Conservation (phyloP, 2,797 vertebrate species). For the Trachops cirrhosus region DNA sequence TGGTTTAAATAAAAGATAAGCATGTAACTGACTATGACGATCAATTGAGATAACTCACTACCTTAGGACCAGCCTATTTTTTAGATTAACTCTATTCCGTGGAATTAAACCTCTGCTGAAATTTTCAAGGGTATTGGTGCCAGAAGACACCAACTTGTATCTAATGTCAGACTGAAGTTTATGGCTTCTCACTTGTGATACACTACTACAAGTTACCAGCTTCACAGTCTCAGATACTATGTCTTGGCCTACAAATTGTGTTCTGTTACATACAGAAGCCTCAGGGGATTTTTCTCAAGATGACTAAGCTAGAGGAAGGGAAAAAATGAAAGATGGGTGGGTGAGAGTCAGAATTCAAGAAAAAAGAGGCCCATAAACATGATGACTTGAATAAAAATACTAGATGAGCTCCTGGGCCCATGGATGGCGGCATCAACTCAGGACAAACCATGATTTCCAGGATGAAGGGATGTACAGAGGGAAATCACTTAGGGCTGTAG, state of each 20-base stretch:
- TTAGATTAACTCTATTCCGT: conserved; percentile 7
- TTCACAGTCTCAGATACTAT: neutral
- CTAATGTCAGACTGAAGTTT: neutral
- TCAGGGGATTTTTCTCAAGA: neutral
- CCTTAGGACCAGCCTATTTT: too few relatives aligned
- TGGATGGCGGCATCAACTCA: neutral
- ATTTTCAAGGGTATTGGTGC: neutral
- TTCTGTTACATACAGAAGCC: neutral
- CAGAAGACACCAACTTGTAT: neutral
- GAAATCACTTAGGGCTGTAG: neutral
- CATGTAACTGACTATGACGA: too few relatives aligned
- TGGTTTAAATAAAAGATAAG: conserved; percentile 15
- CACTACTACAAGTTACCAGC: neutral
- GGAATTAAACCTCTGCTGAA: neutral
- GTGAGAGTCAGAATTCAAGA: neutral
- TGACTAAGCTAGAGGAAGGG: neutral
- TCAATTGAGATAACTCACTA: too few relatives aligned
- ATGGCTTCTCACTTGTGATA: neutral
- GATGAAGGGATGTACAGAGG: neutral
- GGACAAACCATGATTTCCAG: neutral
- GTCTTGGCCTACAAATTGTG: conserved; percentile 22
- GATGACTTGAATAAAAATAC: neutral
- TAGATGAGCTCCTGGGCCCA: neutral
- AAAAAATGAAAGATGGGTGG: neutral
- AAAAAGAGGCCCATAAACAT: neutral